Evolutionary conservation across 2,797 vertebrate genomes (phyloP), one percentile per base, ranked within the genome.

Genomic region (Thripadectes ignobilis): DNA sequence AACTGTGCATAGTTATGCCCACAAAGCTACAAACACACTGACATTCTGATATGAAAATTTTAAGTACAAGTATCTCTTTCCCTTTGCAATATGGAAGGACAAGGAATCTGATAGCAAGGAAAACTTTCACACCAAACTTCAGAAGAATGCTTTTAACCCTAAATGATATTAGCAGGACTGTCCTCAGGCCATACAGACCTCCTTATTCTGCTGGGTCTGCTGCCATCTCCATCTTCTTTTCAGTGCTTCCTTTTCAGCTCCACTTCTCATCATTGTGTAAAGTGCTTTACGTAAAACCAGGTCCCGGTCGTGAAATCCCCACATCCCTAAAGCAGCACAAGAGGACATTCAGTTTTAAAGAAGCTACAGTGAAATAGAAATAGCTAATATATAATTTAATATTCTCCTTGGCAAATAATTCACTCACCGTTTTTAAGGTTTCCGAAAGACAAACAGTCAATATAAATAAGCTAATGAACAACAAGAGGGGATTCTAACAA

Each of bases 141-240:
- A 89, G 62, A 86, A 67, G 38, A 55, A 45, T 23, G 14, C 7
- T 66, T 84, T 66, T 75, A 74, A 79, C 23, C 9, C 34, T 39
- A 36, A 72, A 30, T 45, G 2, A 32, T 7, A 54, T 52, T 55
- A 69, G 55, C 32, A 43, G 57, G 32, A 18, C 14, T 81, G 36
- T 49, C 39, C 73, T 55, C 21, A 29, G 30, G 27, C 68, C 26
- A 52, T 48, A 96, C 98, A 92, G 58, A 99, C 99, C 99, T 99
- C 99, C 89, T 99, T 99, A 98, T 99, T 99, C 97, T 99, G 99
- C 93, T 99, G 99, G 2, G 99, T 99, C 97, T 99, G 99, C 91
- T 99, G 99, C 99, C 99, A 99, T 92, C 99, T 98, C 99, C 99
- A 99, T 92, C 99, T 98, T 92, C 99, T 98, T 97, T 99, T 99